phyloP scores from a whole-genome alignment of 2,888 invertebrate genomes.

The Heteropelma amictum region DNA sequence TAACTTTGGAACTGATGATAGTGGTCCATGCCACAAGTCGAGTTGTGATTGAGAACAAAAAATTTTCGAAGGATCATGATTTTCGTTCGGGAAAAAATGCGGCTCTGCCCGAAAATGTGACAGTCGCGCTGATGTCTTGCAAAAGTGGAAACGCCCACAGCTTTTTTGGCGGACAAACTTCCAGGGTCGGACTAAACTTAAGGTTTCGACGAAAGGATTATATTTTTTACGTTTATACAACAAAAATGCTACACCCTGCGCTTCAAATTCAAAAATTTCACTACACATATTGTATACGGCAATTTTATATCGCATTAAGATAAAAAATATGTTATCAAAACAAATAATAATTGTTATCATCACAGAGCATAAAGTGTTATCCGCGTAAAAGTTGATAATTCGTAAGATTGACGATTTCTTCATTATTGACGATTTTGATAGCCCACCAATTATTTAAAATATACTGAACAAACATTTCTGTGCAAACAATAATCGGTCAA shows the following conservation, averaged over 20 bases:
- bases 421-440: no score
- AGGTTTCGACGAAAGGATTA: not conserved
- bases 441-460: no score
- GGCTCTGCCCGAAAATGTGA: constrained; percentile 12
- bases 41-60: not conserved
- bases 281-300: no score
- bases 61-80: constrained; percentile 13
- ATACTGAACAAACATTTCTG: not conserved
- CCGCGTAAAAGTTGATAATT: no score
- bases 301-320: no score
- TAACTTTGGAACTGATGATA: not conserved
- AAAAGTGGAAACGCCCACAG: constrained; percentile 35
- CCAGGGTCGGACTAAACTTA: not conserved
- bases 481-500: no score
- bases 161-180: constrained; percentile 35
- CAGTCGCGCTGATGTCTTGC: not conserved
- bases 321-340: no score
- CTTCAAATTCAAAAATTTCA: no score
- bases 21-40: not conserved
- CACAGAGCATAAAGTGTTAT: no score
- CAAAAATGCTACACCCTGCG: no score
- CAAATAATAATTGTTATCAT: no score
- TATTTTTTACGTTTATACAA: not conserved
- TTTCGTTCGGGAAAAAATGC: constrained; percentile 14
- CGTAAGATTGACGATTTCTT: no score